phyloP scores from a whole-genome alignment of 2,113 vertebrate genomes.

The Grallaria varia region DNA sequence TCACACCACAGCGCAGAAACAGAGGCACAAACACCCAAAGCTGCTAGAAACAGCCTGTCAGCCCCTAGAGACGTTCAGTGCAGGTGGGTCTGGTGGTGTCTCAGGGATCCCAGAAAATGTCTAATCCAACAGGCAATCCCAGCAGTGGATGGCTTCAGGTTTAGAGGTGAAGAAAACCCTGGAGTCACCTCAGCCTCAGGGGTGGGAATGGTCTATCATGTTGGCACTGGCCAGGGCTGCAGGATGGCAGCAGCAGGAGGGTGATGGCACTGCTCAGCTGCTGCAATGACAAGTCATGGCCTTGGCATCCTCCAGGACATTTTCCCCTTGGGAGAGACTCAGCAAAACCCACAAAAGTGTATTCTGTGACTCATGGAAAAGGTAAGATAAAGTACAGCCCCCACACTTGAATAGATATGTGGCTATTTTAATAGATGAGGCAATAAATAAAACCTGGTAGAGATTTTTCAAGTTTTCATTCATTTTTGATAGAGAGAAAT shows the following conservation, averaged over 20 bases:
- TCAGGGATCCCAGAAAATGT: background rate
- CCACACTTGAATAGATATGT: background rate
- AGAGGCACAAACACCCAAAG: background rate
- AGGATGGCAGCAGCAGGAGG: accelerated
- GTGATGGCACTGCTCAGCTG: background rate
- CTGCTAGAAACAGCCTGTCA: background rate
- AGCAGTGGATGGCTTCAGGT: background rate
- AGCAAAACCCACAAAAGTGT: background rate
- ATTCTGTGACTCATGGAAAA: background rate
- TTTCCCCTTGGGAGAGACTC: background rate
- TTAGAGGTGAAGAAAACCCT: background rate
- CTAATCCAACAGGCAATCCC: background rate
- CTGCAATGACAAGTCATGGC: background rate
- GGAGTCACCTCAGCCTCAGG: accelerated
- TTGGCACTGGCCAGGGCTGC: accelerated
- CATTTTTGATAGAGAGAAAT: slow-evolving; percentile 49
- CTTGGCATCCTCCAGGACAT: background rate
- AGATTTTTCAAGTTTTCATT: slow-evolving; percentile 47
- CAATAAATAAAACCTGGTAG: slow-evolving; percentile 42
- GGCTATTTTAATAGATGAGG: slow-evolving; percentile 48
- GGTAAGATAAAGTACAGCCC: background rate
- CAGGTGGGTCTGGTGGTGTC: background rate
- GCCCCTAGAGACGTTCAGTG: background rate
- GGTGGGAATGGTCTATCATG: background rate
- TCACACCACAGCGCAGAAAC: background rate